Conservation (phyloP, 2,888 invertebrate species). For the Nineta flava region DNA sequence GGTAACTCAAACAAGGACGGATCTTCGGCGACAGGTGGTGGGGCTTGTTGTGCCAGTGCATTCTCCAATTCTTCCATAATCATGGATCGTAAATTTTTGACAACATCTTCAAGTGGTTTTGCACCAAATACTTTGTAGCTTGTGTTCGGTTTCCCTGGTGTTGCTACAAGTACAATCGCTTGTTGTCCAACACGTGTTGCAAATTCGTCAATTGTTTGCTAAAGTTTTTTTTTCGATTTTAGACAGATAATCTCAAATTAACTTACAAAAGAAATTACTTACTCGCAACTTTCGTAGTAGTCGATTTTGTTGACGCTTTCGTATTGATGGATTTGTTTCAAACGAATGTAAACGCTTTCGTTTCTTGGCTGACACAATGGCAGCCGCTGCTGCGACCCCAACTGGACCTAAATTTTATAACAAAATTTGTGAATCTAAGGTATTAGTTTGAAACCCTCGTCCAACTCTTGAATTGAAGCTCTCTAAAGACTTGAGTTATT, state of each 20-base stretch:
- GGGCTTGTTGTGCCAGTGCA: slow-evolving; percentile 83
- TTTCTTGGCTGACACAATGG: slow-evolving; percentile 90
- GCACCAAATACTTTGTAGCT: slow-evolving; percentile 95
- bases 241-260: not conserved
- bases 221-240: slow-evolving; percentile 14
- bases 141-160: slow-evolving; percentile 89
- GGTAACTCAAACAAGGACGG: slow-evolving; percentile 90
- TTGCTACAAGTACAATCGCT: slow-evolving; percentile 89
- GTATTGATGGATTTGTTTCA: slow-evolving; percentile 91
- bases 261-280: slow-evolving; percentile 8
- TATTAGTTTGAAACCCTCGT: no score
- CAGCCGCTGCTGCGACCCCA: slow-evolving; percentile 92
- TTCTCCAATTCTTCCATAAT: slow-evolving; percentile 92
- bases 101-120: slow-evolving; percentile 91
- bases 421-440: no score
- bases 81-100: slow-evolving; percentile 74
- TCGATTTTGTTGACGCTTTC: slow-evolving; percentile 90
- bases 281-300: slow-evolving; percentile 72
- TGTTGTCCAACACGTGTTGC: slow-evolving; percentile 94
- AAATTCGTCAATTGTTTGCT: slow-evolving; percentile 94
- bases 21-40: slow-evolving; percentile 74
- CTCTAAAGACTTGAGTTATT: no score
- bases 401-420: slow-evolving; percentile 52
- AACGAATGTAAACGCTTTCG: slow-evolving; percentile 89
- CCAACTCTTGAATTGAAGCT: no score